phyloP scores from a whole-genome alignment of 2,797 vertebrate genomes.

The Chiroxiphia lanceolata region DNA sequence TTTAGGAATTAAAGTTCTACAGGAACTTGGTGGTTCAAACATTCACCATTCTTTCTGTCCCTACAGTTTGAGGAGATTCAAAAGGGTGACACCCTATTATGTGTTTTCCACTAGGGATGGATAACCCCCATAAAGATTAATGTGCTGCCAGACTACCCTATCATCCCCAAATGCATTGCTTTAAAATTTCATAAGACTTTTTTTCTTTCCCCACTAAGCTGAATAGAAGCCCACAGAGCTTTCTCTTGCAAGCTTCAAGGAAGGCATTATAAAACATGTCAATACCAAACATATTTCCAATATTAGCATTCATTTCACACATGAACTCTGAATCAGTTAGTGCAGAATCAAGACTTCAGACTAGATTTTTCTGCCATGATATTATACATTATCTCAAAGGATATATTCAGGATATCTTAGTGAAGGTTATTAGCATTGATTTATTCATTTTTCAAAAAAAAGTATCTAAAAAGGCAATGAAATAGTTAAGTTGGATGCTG shows the following conservation, averaged over 20 bases:
- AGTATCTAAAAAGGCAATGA: not conserved
- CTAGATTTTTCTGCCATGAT: not conserved
- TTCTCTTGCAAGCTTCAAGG: not conserved
- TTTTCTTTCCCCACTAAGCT: not conserved
- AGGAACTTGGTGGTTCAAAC: not conserved
- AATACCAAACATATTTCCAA: not conserved
- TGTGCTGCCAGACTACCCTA: not conserved
- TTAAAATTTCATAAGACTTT: slow-evolving; percentile 37
- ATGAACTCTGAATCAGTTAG: not conserved
- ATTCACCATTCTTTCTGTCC: not conserved
- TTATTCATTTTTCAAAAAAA: not conserved
- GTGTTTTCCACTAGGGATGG: not conserved
- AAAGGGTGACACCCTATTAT: not conserved
- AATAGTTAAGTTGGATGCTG: not conserved
- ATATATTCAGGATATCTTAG: not conserved
- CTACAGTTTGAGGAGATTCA: not conserved
- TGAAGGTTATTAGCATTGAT: not conserved
- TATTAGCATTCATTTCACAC: slow-evolving; percentile 8
- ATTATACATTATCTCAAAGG: not conserved
- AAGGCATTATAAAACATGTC: slow-evolving; percentile 6
- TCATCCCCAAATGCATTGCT: not conserved
- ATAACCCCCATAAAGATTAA: slow-evolving; percentile 50
- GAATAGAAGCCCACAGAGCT: not conserved
- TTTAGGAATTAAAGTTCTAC: not conserved
- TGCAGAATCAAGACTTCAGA: not conserved